Conservation (phyloP, 2,797 vertebrate species). For the Euthynnus affinis region DNA sequence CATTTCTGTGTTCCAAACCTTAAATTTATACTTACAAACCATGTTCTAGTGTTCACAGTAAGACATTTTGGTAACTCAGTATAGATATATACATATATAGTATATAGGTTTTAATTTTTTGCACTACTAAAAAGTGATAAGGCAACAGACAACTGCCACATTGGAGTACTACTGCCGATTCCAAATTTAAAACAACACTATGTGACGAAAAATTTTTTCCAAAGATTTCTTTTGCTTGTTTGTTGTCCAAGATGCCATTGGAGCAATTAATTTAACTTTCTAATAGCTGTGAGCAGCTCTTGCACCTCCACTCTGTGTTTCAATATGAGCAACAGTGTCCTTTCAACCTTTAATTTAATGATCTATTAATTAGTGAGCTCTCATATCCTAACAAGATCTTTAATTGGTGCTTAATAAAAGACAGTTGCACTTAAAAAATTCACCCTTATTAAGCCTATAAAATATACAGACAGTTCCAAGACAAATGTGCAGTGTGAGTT, state of each 20-base stretch:
- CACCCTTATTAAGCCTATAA: no score
- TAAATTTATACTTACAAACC: not conserved
- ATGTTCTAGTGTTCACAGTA: not conserved
- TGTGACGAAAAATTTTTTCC: not conserved
- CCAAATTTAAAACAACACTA: constrained; percentile 3
- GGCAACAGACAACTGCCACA: not conserved
- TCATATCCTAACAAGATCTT: constrained; percentile 1
- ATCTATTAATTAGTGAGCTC: constrained; percentile 13
- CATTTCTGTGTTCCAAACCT: no score
- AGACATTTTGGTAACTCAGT: not conserved
- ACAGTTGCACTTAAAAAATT: not conserved
- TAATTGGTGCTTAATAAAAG: constrained; percentile 25
- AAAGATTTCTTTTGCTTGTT: not conserved
- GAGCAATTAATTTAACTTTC: constrained; percentile 2
- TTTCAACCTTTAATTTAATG: constrained; percentile 9
- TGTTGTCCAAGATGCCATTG: not conserved
- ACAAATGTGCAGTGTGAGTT: constrained; percentile 25
- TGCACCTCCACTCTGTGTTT: not conserved
- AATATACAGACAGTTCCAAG: constrained; percentile 3
- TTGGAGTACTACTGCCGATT: not conserved
- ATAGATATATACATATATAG: not conserved
- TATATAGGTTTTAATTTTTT: not conserved
- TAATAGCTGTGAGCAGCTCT: constrained; percentile 1
- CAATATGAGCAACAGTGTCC: not conserved
- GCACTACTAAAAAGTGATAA: not conserved